These are phyloP conservation scores for Reinhardtius hippoglossoides DNA, from an alignment of 2,113 vertebrate species.

Conservation along the genomic window DNA sequence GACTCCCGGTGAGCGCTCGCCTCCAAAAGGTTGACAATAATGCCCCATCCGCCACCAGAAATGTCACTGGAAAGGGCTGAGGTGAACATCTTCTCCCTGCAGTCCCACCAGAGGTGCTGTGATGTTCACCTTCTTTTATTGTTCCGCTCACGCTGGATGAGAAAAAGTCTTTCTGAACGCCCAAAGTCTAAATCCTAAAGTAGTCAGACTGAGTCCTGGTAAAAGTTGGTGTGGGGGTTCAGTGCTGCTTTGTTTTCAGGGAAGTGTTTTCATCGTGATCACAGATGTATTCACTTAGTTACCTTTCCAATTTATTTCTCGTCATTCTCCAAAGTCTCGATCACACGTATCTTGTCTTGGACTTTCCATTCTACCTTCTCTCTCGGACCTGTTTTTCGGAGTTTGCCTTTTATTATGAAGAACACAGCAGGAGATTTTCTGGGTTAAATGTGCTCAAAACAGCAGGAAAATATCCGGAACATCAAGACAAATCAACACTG, in stretches of 20 bases:
- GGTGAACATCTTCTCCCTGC: slow-evolving; percentile 16
- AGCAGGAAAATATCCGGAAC: too few species aligned
- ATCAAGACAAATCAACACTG: too few species aligned
- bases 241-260: too few species aligned
- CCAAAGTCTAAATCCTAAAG: slow-evolving; percentile 22
- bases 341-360: too few species aligned
- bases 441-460: too few species aligned
- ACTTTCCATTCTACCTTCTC: too few species aligned
- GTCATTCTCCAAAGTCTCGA: too few species aligned
- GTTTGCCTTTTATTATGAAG: too few species aligned
- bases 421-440: too few species aligned
- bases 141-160: not conserved
- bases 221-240: not conserved
- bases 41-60: not conserved
- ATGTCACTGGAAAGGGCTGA: slow-evolving; percentile 6
- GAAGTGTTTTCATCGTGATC: too few species aligned
- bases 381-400: too few species aligned
- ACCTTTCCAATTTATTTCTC: not conserved
- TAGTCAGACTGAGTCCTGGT: not conserved
- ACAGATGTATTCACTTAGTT: slow-evolving; percentile 16
- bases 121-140: slow-evolving; percentile 11
- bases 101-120: not conserved
- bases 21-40: slow-evolving; percentile 4
- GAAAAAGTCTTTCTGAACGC: slow-evolving; percentile 11
- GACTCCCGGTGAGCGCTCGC: too few species aligned